Base-by-base conservation (phyloP, 2,113 vertebrate genomes). In the Paralichthys olivaceus region DNA sequence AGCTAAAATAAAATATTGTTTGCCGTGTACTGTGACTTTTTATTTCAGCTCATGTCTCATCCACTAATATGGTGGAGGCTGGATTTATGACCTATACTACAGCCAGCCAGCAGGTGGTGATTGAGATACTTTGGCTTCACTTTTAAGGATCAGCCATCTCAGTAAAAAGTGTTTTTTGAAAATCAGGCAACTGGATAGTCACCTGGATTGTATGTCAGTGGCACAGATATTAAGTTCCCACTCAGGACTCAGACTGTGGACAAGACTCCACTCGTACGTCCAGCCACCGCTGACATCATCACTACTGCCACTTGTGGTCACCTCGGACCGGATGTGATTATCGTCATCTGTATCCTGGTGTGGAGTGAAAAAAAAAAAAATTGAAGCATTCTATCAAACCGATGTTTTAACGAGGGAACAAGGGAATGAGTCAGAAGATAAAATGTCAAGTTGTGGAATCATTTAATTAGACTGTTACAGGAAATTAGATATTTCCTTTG, bases 131-230 rank as follows among this genome's bases (percentile, higher is more conserved):
- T 43, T 43, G 14, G 40, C 40, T 43, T 43, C 11, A 43, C 1
- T 3, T 43, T 43, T 43, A 2, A 14, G 40, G 40, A 14, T 11
- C 40, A 2, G 1, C 40, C 40, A 43, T 51, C 55, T 17, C 25
- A 2, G 47, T 57, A 40, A 76, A 65, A 84, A 43, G 66, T 29
- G 28, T 47, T 69, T 81, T 81, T 56, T 70, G 23, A 49, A 87
- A 90, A 76, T 76, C 54, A 72, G 69, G 67, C 51, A 57, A 63
- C 19, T 66, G 51, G 78, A 78, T 77, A 69, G 55, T 88, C 83
- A 97, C 96, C 95, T 82, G 85, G 94, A 85, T 0, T 90, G 75
- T 70, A 72, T 91, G 73, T 94, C 93, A 1, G 87, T 89, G n/a
- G 86, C 84, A 57, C 91, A 92, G 77, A 92, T 91, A 40, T 92